phyloP scores from a whole-genome alignment of 2,797 vertebrate genomes.

The Onychomys torridus region DNA sequence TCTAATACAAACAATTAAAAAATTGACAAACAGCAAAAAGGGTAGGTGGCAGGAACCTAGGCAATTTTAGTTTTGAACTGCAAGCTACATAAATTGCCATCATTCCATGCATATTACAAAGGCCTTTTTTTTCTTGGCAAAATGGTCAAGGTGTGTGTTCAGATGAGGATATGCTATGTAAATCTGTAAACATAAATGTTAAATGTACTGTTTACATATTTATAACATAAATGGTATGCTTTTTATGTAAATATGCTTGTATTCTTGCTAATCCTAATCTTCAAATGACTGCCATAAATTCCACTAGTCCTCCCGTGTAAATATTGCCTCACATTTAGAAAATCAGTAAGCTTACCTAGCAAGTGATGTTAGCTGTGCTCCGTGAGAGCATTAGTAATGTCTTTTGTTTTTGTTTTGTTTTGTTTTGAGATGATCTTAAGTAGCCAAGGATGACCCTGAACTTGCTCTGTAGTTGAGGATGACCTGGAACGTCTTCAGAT shows the following conservation, averaged over 20 bases:
- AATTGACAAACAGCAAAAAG: slow-evolving; percentile 3
- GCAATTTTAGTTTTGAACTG: slow-evolving; percentile 46
- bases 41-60: neutral
- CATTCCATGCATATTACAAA: slow-evolving; percentile 29
- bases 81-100: neutral
- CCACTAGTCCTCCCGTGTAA: neutral
- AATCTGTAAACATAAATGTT: neutral
- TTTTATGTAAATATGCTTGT: neutral
- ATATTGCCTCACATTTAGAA: neutral
- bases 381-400: neutral
- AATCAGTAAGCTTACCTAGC: neutral
- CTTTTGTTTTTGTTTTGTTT: neutral
- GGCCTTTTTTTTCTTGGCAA: neutral
- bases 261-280: neutral
- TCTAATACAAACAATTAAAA: neutral
- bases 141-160: slow-evolving; percentile 13
- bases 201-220: neutral
- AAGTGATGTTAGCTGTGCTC: neutral
- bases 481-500: neutral
- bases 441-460: neutral
- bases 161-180: neutral
- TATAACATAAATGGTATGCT: neutral
- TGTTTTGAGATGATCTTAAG: neutral
- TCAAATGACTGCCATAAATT: slow-evolving; percentile 12
- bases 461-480: neutral